Percentiles rank a stretch among this genome's conserved stretches.
These are phyloP conservation scores for Epinephelus fuscoguttatus DNA, from an alignment of 2,113 vertebrate genomes.

Conservation along the genomic window DNA sequence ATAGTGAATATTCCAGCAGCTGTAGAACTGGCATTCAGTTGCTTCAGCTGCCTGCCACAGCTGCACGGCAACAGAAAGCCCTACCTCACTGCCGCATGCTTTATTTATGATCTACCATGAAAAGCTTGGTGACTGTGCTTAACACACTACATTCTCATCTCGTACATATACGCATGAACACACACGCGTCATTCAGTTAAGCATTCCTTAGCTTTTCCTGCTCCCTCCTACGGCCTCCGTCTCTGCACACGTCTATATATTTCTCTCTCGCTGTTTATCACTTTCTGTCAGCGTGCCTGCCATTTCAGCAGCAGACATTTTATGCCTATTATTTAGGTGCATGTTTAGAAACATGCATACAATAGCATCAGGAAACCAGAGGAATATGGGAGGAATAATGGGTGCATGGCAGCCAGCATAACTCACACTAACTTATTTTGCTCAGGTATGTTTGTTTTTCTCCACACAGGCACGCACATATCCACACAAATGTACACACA, in stretches of 20 bases:
- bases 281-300: background rate
- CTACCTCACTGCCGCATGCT: constrained; percentile 41
- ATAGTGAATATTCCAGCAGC: constrained; percentile 24
- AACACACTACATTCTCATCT: constrained; percentile 42
- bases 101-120: constrained; percentile 66
- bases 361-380: background rate
- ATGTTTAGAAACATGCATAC: background rate
- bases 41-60: constrained; percentile 22
- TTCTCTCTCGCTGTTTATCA: constrained; percentile 18
- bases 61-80: constrained; percentile 52
- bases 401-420: background rate
- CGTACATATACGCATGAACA: constrained; percentile 13
- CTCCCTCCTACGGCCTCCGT: background rate
- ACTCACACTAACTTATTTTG: constrained; percentile 27
- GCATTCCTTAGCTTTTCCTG: constrained; percentile 19
- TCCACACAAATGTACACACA: background rate
- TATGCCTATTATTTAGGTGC: background rate
- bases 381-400: background rate
- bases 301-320: constrained; percentile 18
- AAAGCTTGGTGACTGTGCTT: constrained; percentile 39
- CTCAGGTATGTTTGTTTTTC: constrained; percentile 4
- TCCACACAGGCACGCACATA: background rate
- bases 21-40: constrained; percentile 9
- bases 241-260: background rate
- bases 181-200: constrained; percentile 6